Evolutionary conservation across 2,888 invertebrate species (phyloP), one percentile per base, ranked within the genome.

Genomic region (Thereva nobilitata): DNA sequence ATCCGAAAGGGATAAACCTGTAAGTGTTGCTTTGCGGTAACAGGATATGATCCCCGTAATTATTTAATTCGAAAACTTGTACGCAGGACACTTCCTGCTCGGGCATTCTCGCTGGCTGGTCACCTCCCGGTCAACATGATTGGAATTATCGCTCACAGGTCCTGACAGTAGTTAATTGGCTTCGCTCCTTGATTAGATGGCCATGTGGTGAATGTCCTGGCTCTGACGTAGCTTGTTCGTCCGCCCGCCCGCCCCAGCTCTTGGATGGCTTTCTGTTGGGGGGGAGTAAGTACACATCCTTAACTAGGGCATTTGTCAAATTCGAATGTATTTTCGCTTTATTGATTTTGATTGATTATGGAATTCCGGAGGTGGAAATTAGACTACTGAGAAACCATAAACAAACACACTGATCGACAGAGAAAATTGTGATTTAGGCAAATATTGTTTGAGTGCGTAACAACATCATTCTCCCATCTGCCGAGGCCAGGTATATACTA

Each of bases 41-140:
- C 40, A 41, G 50, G 61, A 61, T 61, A 61, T 61, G 41, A 61
- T 61, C 50, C 61, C 23, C 41, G 61, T 61, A 61, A 61, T 61
- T 61, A 40, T 50, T 61, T 61, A 61, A 50, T 61, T 61, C 50
- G 50, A 61, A 50, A 50, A 61, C 50, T 61, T 61, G 34, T 49
- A 47, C 49, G 34, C 12, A 50, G 35, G 61, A 23, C 23, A 23
- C 23, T 23, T 23, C 2, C 23, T 40, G 41, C 49, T 61, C 40
- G 12, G 12, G 35, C 41, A 23, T 23, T 23, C 23, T 23, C 23
- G 23, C 23, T 2, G 23, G 23, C 23, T 23, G 23, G 23, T 23
- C 23, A 23, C 23, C 23, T 23, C 23, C 23, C 23, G 23, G 23
- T 38, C 47, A 5, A 8, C 35, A 38, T 47, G 45, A 47, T 59